These are phyloP conservation scores for Pecten maximus DNA, from an alignment of 2,888 invertebrate genomes.

Conservation along the genomic window DNA sequence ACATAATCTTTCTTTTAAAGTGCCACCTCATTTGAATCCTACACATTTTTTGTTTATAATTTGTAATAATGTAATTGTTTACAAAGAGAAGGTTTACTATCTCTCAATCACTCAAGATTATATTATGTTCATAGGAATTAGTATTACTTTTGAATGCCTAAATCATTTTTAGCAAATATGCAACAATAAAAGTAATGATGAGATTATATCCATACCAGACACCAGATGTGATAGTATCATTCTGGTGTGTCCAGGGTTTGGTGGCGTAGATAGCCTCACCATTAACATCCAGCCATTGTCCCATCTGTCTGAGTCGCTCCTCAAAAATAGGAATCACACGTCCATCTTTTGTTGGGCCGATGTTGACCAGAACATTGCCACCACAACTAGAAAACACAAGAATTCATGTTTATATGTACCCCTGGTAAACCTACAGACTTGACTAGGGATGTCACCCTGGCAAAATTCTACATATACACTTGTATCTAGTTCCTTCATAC, in stretches of 20 bases:
- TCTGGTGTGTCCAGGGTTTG: slow-evolving; percentile 91
- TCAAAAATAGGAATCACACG: slow-evolving; percentile 92
- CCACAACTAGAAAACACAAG: slow-evolving; percentile 78
- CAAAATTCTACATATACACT: no score
- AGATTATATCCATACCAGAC: slow-evolving; percentile 87
- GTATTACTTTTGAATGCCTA: no score
- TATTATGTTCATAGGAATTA: no score
- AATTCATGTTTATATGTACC: background rate
- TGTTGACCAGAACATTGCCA: slow-evolving; percentile 91
- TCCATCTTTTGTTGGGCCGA: slow-evolving; percentile 95
- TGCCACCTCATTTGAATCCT: background rate
- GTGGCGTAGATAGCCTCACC: slow-evolving; percentile 93
- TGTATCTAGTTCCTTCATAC: no score
- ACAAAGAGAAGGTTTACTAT: no score
- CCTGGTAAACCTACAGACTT: no score
- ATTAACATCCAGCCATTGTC: slow-evolving; percentile 91
- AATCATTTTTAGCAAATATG: no score
- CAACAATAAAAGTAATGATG: no score
- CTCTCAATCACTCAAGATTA: no score
- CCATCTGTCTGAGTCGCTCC: slow-evolving; percentile 91
- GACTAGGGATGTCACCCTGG: no score
- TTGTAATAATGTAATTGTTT: no score
- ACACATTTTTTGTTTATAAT: no score
- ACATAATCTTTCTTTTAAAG: background rate
- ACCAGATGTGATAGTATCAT: slow-evolving; percentile 86